phyloP scores from a whole-genome alignment of 1,140 invertebrate species.

The Sinonovacula constricta region DNA sequence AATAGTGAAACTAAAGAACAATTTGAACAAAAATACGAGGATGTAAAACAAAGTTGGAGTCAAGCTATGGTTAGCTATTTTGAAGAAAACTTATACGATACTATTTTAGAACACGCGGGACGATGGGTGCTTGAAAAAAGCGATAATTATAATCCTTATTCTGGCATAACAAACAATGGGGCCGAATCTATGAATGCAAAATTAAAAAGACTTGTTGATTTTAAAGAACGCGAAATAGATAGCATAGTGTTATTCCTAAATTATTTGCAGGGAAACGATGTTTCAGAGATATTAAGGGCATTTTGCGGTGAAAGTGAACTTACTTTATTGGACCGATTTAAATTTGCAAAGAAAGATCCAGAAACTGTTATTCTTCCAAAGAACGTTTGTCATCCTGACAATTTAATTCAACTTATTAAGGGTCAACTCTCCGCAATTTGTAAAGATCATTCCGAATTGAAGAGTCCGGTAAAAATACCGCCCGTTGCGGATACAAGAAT shows the following conservation, averaged over 20 bases:
- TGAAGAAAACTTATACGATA: conserved; percentile 9
- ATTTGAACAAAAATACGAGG: conserved; percentile 14
- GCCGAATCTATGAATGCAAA: conserved; percentile 11
- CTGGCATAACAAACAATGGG: conserved; percentile 2
- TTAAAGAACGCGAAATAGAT: conserved; percentile 23
- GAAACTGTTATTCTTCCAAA: conserved; percentile 15
- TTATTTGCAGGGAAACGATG: conserved; percentile 19
- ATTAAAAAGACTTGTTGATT: conserved; percentile 20
- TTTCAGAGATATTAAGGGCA: not conserved
- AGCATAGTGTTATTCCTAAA: conserved; percentile 9
- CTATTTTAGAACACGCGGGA: not conserved
- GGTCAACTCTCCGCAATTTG: not conserved
- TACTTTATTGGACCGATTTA: not conserved
- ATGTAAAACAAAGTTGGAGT: conserved; percentile 27
- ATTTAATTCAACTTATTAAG: conserved; percentile 18
- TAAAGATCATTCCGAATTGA: too few relatives aligned
- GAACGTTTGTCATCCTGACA: conserved; percentile 22
- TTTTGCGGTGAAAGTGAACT: conserved; percentile 36
- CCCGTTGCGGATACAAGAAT: too few relatives aligned
- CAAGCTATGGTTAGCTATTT: conserved; percentile 30
- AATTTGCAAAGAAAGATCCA: conserved; percentile 12
- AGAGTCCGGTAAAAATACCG: too few relatives aligned
- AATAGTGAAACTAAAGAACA: conserved; percentile 11
- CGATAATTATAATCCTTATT: conserved; percentile 30
- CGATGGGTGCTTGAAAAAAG: conserved; percentile 18